phyloP scores from a whole-genome alignment of 2,888 invertebrate species.

The Antheraea assamensis region DNA sequence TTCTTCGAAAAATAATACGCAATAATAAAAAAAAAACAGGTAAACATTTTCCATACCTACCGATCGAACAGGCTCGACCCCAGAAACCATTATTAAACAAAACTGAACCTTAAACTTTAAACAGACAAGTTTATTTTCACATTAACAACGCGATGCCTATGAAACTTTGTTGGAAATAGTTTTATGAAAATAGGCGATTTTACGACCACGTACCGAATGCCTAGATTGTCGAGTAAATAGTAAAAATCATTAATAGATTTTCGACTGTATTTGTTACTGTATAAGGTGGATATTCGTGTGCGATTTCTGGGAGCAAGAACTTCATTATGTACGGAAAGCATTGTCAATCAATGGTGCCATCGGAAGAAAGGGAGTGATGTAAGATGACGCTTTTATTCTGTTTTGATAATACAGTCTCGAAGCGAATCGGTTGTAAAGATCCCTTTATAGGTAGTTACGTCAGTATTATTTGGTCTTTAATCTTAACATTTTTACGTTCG shows the following conservation, averaged over 20 bases:
- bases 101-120: slow-evolving; percentile 24
- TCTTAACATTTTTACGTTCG: slow-evolving; percentile 8
- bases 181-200: slow-evolving; percentile 61
- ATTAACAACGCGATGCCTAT: slow-evolving; percentile 5
- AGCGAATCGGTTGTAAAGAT: slow-evolving; percentile 16
- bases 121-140: neutral
- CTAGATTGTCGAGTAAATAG: slow-evolving; percentile 47
- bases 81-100: slow-evolving; percentile 15
- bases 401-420: slow-evolving; percentile 39
- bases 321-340: slow-evolving; percentile 37
- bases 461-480: slow-evolving; percentile 8
- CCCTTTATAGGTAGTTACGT: slow-evolving; percentile 17
- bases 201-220: slow-evolving; percentile 51
- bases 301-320: slow-evolving; percentile 27
- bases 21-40: slow-evolving; percentile 51
- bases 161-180: slow-evolving; percentile 45
- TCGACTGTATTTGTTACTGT: slow-evolving; percentile 13
- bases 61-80: slow-evolving; percentile 20
- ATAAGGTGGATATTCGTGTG: slow-evolving; percentile 26
- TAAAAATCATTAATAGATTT: slow-evolving; percentile 23
- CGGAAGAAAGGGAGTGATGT: slow-evolving; percentile 25
- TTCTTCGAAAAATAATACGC: slow-evolving; percentile 38
- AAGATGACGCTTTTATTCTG: slow-evolving; percentile 45
- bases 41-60: slow-evolving; percentile 56
- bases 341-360: slow-evolving; percentile 35